Percentiles rank a stretch among this genome's conserved stretches.
Conservation (phyloP, 2,888 invertebrate species). For the Mechanitis mazaeus region DNA sequence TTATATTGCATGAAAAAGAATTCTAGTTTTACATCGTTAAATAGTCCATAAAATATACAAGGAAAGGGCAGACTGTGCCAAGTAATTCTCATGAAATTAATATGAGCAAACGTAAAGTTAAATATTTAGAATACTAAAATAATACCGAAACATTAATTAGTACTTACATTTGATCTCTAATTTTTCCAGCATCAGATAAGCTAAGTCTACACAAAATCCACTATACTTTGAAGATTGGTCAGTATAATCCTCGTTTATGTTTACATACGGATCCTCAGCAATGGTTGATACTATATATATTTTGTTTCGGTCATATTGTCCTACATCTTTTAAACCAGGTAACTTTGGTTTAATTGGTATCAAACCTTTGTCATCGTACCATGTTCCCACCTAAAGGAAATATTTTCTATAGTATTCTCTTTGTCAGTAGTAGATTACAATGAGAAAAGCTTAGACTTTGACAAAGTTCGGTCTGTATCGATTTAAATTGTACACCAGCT, state of each 20-base stretch:
- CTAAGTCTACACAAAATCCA: slow-evolving; percentile 95
- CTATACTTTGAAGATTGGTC: slow-evolving; percentile 84
- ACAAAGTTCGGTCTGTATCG: too few species aligned
- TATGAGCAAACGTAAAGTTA: too few species aligned
- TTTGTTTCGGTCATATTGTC: slow-evolving; percentile 83
- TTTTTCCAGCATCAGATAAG: slow-evolving; percentile 86
- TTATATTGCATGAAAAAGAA: background rate
- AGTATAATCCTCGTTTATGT: slow-evolving; percentile 81
- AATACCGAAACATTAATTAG: background rate
- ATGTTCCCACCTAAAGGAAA: slow-evolving; percentile 82
- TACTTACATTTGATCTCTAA: slow-evolving; percentile 90
- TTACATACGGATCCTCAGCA: slow-evolving; percentile 91
- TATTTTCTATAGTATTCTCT: background rate
- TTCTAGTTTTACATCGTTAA: background rate
- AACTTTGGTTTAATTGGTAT: slow-evolving; percentile 84
- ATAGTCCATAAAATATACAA: background rate
- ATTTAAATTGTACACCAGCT: too few species aligned
- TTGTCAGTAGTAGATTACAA: too few species aligned
- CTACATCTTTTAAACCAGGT: slow-evolving; percentile 34
- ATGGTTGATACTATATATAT: slow-evolving; percentile 92
- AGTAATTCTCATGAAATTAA: too few species aligned
- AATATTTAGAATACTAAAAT: too few species aligned
- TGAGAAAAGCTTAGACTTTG: too few species aligned
- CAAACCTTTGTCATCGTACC: slow-evolving; percentile 88
- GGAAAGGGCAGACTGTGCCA: too few species aligned